Base-by-base conservation (phyloP, 2,113 vertebrate genomes). In the Nematolebias whitei region DNA sequence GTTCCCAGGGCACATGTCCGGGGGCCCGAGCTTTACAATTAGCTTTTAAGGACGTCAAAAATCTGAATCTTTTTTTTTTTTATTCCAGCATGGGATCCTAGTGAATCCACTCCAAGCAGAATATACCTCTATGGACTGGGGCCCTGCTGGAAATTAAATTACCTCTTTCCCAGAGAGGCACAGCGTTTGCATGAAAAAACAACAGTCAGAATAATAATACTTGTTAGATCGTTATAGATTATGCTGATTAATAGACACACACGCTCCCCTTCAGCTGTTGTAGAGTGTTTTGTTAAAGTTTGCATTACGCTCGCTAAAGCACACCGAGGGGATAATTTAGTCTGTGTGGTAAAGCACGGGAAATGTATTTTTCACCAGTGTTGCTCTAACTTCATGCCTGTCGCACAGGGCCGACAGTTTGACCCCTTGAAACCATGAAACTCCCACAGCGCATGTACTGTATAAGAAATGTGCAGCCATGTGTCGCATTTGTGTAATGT, bases 121-220 rank as follows among this genome's bases (percentile, higher is more conserved):
- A 68, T 26, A 38, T 2, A 14, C 74, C 81, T 78, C 88, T 73
- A 76, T 78, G 79, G 81, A 85, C 71, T 45, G 66, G 49, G 85
- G 79, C 78, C 73, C 72, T 63, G 66, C 74, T 89, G 86, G 87
- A 92, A 91, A 91, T 90, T 91, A 59, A 92, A 91, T 91, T 89
- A 91, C 66, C 55, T 60, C 61, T 82, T 72, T 80, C 86, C 74
- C 69, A 81, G 62, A 80, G 63, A 32, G 56, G 44, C 75, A 67
- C 48, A 61, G 68, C 87, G 74, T 72, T 86, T 82, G 78, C 58
- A 54, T 84, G 47, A 66, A 59, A 82, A 83, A 78, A 53, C 54
- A 55, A 53, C 56, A 58, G 47, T 29, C 71, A 74, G 50, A 85
- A 76, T 78, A 84, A 84, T 71, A 82, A 82, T 68, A 75, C 71